These are phyloP conservation scores for Drosophila subsilvestris DNA, from an alignment of 2,888 invertebrate genomes.

Conservation along the genomic window DNA sequence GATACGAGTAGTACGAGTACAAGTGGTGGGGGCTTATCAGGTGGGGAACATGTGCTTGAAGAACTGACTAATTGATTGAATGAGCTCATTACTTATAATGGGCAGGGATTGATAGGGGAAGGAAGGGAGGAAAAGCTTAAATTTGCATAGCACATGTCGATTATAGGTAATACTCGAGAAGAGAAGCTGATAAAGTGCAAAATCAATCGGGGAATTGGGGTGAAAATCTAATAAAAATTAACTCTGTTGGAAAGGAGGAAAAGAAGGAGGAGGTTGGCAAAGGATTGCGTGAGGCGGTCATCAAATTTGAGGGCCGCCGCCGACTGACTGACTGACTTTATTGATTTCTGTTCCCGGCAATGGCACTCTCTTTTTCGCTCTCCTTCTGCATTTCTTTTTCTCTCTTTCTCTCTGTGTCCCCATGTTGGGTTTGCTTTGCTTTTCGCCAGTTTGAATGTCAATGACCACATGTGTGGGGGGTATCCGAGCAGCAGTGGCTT, in stretches of 20 bases:
- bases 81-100: constrained; percentile 37
- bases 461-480: constrained; percentile 59
- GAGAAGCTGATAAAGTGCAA: constrained; percentile 78
- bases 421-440: constrained; percentile 24
- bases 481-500: neutral
- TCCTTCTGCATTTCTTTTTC: constrained; percentile 10
- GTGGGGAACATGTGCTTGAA: constrained; percentile 37
- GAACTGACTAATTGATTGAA: constrained; percentile 8
- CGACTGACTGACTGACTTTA: constrained; percentile 55
- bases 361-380: constrained; percentile 21
- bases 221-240: constrained; percentile 28
- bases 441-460: constrained; percentile 70
- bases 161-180: constrained; percentile 36
- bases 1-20: neutral
- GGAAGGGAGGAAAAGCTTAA: constrained; percentile 34
- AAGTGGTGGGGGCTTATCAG: constrained; percentile 35
- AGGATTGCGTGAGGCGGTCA: constrained; percentile 63
- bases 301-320: constrained; percentile 47
- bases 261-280: constrained; percentile 1
- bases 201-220: constrained; percentile 63
- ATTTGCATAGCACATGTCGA: constrained; percentile 41
- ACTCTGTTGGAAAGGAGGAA: constrained; percentile 14
- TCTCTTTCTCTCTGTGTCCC: constrained; percentile 25
- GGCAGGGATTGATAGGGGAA: constrained; percentile 11
- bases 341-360: constrained; percentile 61